Evolutionary conservation across 2,113 vertebrate genomes (phyloP).

Genomic region (Brienomyrus longianalis): DNA sequence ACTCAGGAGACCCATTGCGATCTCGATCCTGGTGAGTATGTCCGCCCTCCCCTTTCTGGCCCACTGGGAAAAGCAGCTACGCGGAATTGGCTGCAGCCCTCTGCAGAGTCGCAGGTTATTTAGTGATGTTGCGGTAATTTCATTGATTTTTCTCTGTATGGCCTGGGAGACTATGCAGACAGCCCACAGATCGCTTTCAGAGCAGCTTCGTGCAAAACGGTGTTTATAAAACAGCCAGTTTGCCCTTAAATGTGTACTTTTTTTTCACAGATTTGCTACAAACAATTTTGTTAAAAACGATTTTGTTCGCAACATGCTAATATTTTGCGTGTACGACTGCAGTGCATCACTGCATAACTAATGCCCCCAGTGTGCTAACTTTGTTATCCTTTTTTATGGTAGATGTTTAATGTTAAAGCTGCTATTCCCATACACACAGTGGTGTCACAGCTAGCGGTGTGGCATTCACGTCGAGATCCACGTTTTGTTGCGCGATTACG

Average conservation of each 20-base stretch:
- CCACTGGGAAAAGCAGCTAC: background rate
- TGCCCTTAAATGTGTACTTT: background rate
- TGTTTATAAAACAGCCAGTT: conserved; percentile 2
- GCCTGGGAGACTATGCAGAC: background rate
- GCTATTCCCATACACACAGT: background rate
- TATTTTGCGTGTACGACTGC: background rate
- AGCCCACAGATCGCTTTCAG: background rate
- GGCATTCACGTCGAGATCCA: background rate
- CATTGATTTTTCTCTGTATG: conserved; percentile 9
- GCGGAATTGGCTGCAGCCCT: background rate
- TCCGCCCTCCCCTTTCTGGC: background rate
- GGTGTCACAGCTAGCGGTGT: background rate
- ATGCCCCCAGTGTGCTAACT: background rate
- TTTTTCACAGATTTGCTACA: background rate
- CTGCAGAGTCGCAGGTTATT: background rate
- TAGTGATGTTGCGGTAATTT: conserved; percentile 13
- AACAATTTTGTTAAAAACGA: conserved; percentile 7
- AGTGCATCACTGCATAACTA: conserved; percentile 11
- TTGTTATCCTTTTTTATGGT: background rate
- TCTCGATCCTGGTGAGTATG: background rate
- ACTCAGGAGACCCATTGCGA: background rate
- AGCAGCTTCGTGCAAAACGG: background rate
- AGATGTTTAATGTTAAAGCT: background rate
- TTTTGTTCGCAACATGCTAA: conserved; percentile 1
- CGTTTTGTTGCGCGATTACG: background rate